These are phyloP conservation scores for Anneissia japonica DNA, from an alignment of 35 echinoderm and acorn worm species.

Conservation along the genomic window DNA sequence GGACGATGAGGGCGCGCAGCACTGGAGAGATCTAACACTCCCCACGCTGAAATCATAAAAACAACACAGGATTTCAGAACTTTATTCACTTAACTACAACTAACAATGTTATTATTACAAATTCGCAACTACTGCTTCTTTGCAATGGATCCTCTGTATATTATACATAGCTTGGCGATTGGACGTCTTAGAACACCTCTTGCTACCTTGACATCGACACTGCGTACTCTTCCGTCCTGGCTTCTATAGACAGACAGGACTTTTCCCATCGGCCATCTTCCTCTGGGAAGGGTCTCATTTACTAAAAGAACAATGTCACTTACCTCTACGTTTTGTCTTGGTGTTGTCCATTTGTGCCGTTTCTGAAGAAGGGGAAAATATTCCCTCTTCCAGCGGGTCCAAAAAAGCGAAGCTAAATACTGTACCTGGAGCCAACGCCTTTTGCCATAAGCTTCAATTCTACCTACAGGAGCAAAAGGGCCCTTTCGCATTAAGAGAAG, in stretches of 20 bases:
- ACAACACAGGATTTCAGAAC: no score
- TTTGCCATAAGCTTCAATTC: not conserved
- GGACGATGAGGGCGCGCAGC: no score
- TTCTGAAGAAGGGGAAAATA: not conserved
- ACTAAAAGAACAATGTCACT: not conserved
- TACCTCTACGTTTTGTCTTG: not conserved
- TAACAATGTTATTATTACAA: no score
- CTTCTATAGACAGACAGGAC: not conserved
- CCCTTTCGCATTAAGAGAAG: not conserved
- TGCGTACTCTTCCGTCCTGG: slow-evolving; percentile 24
- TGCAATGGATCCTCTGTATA: slow-evolving; percentile 4
- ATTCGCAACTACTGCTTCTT: no score
- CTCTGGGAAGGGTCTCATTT: not conserved
- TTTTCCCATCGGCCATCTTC: not conserved
- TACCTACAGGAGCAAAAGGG: not conserved
- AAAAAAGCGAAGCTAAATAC: not conserved
- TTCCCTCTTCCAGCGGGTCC: not conserved
- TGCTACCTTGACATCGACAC: slow-evolving; percentile 31
- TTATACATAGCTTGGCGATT: slow-evolving; percentile 27
- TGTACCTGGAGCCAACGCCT: not conserved
- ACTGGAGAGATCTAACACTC: no score
- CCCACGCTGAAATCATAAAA: no score
- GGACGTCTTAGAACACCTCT: slow-evolving; percentile 16
- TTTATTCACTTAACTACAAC: no score
- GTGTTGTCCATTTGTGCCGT: not conserved